Conservation (phyloP, 2,797 vertebrate genomes). For the Enteromius anoplus region DNA sequence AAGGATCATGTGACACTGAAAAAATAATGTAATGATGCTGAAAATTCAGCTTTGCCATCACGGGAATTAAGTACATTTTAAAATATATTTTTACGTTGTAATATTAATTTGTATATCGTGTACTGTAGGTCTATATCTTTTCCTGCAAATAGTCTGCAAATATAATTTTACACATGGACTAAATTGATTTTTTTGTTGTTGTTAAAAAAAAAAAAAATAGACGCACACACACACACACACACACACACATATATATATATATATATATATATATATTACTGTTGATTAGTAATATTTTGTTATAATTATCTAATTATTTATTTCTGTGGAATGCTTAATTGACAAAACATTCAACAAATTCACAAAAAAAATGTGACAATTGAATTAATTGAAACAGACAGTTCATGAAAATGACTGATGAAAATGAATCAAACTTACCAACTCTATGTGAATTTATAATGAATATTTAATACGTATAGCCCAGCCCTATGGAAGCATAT, state of each 20-base stretch:
- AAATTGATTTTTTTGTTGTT: too few relatives aligned
- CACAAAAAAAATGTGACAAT: neutral
- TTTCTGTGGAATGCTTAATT: neutral
- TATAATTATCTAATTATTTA: too few relatives aligned
- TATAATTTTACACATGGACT: too few relatives aligned
- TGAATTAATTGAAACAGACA: neutral
- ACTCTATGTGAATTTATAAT: neutral
- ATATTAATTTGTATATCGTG: too few relatives aligned
- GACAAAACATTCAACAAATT: neutral
- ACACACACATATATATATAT: too few relatives aligned
- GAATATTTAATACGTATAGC: neutral
- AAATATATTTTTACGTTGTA: neutral
- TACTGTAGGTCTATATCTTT: too few relatives aligned
- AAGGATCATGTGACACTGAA: conserved; percentile 2
- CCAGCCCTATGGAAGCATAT: neutral
- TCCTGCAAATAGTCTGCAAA: too few relatives aligned
- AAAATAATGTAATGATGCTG: neutral
- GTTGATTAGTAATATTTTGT: too few relatives aligned
- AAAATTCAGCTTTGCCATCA: neutral
- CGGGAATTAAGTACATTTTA: neutral
- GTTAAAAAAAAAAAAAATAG: too few relatives aligned
- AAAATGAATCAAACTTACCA: neutral
- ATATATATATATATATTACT: too few relatives aligned
- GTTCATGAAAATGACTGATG: neutral
- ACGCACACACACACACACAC: too few relatives aligned